Conservation (phyloP, 2,797 vertebrate genomes). For the Pantherophis alleghaniensis region DNA sequence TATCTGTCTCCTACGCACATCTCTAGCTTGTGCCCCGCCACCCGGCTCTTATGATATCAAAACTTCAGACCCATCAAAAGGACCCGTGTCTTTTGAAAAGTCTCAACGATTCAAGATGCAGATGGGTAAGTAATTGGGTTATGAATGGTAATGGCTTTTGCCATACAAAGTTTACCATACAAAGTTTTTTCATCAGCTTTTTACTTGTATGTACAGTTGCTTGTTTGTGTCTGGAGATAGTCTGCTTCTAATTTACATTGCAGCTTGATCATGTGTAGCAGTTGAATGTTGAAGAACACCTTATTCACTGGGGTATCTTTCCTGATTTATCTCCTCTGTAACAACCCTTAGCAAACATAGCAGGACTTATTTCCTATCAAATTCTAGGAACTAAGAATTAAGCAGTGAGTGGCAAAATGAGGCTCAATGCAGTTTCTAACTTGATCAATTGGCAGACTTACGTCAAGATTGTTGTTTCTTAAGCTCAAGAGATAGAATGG, state of each 20-base stretch:
- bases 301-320: not conserved
- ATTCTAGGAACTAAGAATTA: not conserved
- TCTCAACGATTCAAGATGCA: conserved; percentile 74
- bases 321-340: not conserved
- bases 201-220: not conserved
- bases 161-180: too few species aligned
- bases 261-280: not conserved
- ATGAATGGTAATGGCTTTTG: accelerated
- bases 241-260: not conserved
- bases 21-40: conserved; percentile 76
- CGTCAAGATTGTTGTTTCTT: not conserved
- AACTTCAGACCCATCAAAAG: conserved; percentile 69
- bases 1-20: conserved; percentile 48
- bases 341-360: not conserved
- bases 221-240: not conserved
- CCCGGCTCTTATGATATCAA: conserved; percentile 78
- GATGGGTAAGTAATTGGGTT: conserved; percentile 70
- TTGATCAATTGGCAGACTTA: not conserved
- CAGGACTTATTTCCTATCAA: not conserved
- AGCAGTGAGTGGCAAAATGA: not conserved
- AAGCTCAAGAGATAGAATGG: not conserved
- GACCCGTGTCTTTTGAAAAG: conserved; percentile 80
- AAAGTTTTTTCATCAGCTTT: not conserved
- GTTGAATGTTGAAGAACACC: not conserved
- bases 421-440: not conserved